Conservation (phyloP, 2,888 invertebrate species). For the Agrotis ipsilon region DNA sequence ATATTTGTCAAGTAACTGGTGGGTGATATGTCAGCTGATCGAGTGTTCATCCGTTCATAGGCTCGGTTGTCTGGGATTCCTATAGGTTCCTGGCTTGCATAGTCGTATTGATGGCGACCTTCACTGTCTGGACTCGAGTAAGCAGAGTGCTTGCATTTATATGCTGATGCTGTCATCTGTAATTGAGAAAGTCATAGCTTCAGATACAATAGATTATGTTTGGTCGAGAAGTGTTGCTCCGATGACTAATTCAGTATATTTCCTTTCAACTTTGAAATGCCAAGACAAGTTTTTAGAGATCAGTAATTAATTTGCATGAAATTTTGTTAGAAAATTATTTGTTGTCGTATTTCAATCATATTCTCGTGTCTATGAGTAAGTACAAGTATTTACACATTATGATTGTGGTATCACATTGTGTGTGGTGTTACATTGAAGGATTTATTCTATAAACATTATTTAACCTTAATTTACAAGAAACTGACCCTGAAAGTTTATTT, state of each 20-base stretch:
- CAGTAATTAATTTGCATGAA: not conserved
- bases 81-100: conserved; percentile 6
- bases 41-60: conserved; percentile 20
- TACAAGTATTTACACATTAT: too few species aligned
- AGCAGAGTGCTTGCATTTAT: conserved; percentile 47
- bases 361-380: not conserved
- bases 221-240: not conserved
- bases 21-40: not conserved
- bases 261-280: not conserved
- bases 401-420: not conserved
- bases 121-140: conserved; percentile 17
- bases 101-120: not conserved
- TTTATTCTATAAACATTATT: conserved; percentile 15
- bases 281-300: not conserved
- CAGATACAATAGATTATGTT: not conserved
- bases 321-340: not conserved
- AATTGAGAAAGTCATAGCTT: conserved; percentile 22
- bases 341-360: too few species aligned
- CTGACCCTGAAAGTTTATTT: conserved; percentile 49
- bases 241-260: not conserved
- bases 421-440: not conserved
- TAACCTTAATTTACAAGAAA: conserved; percentile 32
- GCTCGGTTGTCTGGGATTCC: not conserved
- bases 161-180: conserved; percentile 54
- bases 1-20: conserved; percentile 8